Evolutionary conservation across 2,113 vertebrate species (phyloP).

Genomic region (Microcebus ravelobensis): DNA sequence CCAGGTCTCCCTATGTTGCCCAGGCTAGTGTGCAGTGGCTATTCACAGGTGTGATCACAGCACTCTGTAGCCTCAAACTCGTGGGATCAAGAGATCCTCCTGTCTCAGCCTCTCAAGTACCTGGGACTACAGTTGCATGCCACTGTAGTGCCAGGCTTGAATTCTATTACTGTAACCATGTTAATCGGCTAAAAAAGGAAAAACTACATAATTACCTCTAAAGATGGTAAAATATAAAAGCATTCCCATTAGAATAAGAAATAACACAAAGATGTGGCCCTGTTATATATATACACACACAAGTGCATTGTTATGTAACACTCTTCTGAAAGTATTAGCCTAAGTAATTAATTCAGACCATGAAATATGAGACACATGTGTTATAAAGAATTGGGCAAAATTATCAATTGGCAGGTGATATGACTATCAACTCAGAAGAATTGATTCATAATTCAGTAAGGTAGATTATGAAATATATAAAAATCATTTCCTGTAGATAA

Average conservation of each 20-base stretch:
- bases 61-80: too few species aligned
- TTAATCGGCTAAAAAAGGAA: not conserved
- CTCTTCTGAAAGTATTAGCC: not conserved
- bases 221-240: not conserved
- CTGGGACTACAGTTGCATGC: too few species aligned
- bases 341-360: not conserved
- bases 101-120: too few species aligned
- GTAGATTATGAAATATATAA: not conserved
- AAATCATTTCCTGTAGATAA: not conserved
- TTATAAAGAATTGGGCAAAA: not conserved
- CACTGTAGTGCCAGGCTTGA: too few species aligned
- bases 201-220: not conserved
- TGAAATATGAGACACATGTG: not conserved
- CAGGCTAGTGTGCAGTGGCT: too few species aligned
- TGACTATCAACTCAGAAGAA: not conserved
- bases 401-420: not conserved
- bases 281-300: too few species aligned
- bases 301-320: not conserved
- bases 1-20: too few species aligned
- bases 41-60: too few species aligned
- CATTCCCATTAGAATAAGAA: not conserved
- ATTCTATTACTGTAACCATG: not conserved
- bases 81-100: too few species aligned
- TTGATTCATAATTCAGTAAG: not conserved
- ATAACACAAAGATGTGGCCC: not conserved